phyloP scores from a whole-genome alignment of 2,113 vertebrate genomes.

The Pitta sordida region DNA sequence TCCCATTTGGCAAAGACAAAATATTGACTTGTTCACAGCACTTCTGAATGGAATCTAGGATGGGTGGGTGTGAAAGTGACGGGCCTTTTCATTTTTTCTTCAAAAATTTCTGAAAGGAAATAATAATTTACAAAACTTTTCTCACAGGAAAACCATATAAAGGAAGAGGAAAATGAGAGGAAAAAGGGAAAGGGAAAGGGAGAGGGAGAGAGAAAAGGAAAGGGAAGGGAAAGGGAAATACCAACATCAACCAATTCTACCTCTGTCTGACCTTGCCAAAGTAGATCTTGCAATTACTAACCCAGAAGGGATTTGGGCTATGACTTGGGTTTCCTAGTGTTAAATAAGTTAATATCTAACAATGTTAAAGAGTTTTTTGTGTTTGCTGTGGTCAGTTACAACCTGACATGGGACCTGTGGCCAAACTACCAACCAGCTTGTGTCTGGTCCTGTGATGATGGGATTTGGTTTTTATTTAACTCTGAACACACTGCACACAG shows the following conservation, averaged over 20 bases:
- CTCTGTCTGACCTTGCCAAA: neutral
- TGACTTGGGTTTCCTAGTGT: neutral
- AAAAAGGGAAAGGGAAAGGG: fast-evolving
- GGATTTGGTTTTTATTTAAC: neutral
- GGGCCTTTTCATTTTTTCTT: neutral
- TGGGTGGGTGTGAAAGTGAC: neutral
- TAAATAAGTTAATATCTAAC: neutral
- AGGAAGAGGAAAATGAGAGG: neutral
- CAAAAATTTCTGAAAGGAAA: neutral
- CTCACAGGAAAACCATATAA: neutral
- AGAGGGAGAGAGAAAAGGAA: too few relatives aligned
- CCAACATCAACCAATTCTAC: neutral
- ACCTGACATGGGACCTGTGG: neutral
- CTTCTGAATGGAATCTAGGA: neutral
- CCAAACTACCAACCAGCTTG: neutral
- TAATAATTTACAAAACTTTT: neutral
- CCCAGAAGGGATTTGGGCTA: neutral
- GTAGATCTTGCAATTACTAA: neutral
- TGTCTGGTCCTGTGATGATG: neutral
- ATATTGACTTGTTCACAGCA: neutral
- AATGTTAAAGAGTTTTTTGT: neutral
- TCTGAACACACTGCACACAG: fast-evolving
- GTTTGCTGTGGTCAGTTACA: neutral
- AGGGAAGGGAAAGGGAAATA: neutral
- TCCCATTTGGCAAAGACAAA: neutral